A percentile compares a stretch with the other conserved stretches of the same genome.
Evolutionary conservation across 2,888 invertebrate genomes (phyloP).

Genomic region (Cryptocephalus primarius): DNA sequence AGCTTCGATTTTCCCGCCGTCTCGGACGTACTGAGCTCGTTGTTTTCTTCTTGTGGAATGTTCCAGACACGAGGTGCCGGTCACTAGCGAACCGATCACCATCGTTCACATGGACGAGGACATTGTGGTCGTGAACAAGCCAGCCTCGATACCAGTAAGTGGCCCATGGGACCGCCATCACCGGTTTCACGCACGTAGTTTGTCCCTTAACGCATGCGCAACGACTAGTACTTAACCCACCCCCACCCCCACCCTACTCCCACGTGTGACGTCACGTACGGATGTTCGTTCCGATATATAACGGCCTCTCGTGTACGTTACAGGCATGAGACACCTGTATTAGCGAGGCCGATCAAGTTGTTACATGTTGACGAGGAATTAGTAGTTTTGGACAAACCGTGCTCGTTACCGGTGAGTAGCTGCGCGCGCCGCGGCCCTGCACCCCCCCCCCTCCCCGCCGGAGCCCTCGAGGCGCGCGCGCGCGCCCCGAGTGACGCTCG

Average conservation of each 20-base stretch:
- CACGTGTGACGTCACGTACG: too few species aligned
- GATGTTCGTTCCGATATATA: too few species aligned
- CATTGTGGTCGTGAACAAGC: slow-evolving; percentile 99
- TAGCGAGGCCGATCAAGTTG: slow-evolving; percentile 68
- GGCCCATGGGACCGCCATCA: slow-evolving; percentile 71
- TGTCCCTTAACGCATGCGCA: too few species aligned
- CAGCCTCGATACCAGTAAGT: slow-evolving; percentile 99
- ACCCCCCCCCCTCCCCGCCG: too few species aligned
- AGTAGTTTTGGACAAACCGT: slow-evolving; percentile 82
- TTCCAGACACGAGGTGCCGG: slow-evolving; percentile 98
- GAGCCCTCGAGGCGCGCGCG: too few species aligned
- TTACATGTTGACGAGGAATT: slow-evolving; percentile 75
- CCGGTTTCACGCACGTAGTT: too few species aligned
- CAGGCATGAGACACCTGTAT: slow-evolving; percentile 83
- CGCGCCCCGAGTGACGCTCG: too few species aligned
- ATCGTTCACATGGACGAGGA: slow-evolving; percentile 98
- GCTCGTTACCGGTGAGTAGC: slow-evolving; percentile 75
- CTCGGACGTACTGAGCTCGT: too few species aligned
- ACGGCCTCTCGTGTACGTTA: slow-evolving; percentile 17
- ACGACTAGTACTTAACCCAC: too few species aligned
- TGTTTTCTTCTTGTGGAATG: slow-evolving; percentile 26
- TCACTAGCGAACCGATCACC: slow-evolving; percentile 92
- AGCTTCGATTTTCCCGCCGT: too few species aligned
- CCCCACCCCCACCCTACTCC: too few species aligned
- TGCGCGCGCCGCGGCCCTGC: too few species aligned